Evolutionary conservation across 2,113 vertebrate genomes (phyloP), one percentile per base, ranked within the genome.

Genomic region (Lasiurus cinereus): DNA sequence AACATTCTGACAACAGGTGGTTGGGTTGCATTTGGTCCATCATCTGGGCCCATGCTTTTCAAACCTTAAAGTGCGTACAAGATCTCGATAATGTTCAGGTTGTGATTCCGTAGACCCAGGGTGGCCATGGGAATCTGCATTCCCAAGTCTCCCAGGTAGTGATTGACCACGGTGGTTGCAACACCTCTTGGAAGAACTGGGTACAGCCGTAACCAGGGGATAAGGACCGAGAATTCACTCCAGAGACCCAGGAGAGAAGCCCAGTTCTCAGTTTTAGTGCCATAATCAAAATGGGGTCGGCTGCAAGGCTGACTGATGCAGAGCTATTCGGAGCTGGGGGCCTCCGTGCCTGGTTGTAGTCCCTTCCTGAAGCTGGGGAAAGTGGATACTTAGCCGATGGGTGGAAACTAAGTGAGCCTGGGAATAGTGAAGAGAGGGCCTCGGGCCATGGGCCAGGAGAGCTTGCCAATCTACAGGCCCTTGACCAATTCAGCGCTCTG

Each of bases 341-440:
- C 50, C 14, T 27, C 7, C 0, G 2, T 48, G 24, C 16, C 8
- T 36, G 29, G 1, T 29, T 6, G 2, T 59, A 16, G 18, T 46
- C 27, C 2, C 21, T 56, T 74, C 62, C 59, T 54, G 11, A 77
- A 39, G 24, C 3, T 14, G 43, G 24, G 19, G 10, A 16, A 22
- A 21, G 36, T 22, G 16, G 54, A 7, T 80, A 22, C 85, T 62
- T 6, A 66, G 90, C 5, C 1, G 3, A 3, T 56, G 62, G 22
- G 70, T 86, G 13, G 67, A 56, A 74, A 64, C 29, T 4, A 8
- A 77, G 46, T 43, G 16, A 95, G 43, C 22, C 29, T 84, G 29
- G 66, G 80, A 79, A 12, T 19, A 21, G 10, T 3, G 12, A 19
- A 7, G 15, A 14, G 48, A 79, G 64, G 27, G n/a, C 27, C 52